A percentile compares a stretch with the other conserved stretches of the same genome.
Conservation (phyloP, 2,888 invertebrate species). For the Sialis lutaria region DNA sequence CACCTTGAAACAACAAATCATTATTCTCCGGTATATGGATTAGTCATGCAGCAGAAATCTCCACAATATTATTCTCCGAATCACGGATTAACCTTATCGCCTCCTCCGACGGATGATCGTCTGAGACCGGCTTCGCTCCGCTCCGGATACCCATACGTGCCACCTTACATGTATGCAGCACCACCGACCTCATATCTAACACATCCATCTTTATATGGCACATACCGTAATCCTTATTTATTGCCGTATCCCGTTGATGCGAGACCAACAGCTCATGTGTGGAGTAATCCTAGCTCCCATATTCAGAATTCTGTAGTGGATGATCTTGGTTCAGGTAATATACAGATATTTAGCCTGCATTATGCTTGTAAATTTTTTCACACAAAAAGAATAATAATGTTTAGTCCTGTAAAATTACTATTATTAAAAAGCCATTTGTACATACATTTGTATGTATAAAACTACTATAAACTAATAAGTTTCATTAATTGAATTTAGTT, state of each 20-base stretch:
- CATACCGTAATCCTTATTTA: constrained; percentile 2
- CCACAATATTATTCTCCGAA: constrained; percentile 8
- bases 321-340: constrained; percentile 4
- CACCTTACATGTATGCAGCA: constrained; percentile 3
- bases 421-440: too few species aligned
- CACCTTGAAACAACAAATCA: constrained; percentile 1
- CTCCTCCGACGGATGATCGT: constrained; percentile 11
- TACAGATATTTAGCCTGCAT: background rate
- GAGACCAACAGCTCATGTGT: background rate
- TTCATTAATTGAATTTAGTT: too few species aligned
- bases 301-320: background rate
- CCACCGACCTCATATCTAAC: background rate
- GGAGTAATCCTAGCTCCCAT: background rate
- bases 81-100: constrained; percentile 4
- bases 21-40: constrained; percentile 10
- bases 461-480: too few species aligned
- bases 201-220: background rate
- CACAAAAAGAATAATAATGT: too few species aligned
- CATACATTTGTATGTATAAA: too few species aligned
- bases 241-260: constrained; percentile 3
- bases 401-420: too few species aligned
- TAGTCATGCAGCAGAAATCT: constrained; percentile 8
- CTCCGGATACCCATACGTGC: background rate
- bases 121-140: constrained; percentile 14
- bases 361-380: background rate